Evolutionary conservation across 2,888 invertebrate genomes (phyloP).

Genomic region (Cephus sareptanus): DNA sequence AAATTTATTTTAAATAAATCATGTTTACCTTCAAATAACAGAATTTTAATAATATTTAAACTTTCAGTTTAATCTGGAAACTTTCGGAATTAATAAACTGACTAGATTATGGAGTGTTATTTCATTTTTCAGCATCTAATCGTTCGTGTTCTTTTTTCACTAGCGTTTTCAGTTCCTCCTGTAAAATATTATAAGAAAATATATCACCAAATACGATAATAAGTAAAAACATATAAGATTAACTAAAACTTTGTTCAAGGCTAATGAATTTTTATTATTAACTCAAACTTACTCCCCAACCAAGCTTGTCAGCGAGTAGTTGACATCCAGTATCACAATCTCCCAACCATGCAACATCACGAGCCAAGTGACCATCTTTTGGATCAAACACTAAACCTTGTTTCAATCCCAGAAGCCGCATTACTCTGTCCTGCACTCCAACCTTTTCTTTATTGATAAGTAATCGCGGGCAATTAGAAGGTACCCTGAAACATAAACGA

Average conservation of each 20-base stretch:
- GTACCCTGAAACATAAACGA: constrained; percentile 68
- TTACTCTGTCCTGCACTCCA: constrained; percentile 57
- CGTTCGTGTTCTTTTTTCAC: constrained; percentile 71
- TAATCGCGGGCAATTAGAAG: constrained; percentile 80
- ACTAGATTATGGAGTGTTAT: constrained; percentile 16
- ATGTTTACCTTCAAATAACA: background rate
- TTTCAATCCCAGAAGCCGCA: constrained; percentile 64
- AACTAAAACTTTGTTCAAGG: too few species aligned
- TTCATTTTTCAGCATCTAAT: constrained; percentile 62
- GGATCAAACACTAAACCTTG: constrained; percentile 78
- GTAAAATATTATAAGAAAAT: constrained; percentile 25
- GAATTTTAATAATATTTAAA: background rate
- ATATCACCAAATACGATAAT: background rate
- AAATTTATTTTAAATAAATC: background rate
- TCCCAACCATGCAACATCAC: constrained; percentile 86
- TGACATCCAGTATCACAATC: constrained; percentile 86
- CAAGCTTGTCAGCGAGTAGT: constrained; percentile 79
- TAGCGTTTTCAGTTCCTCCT: constrained; percentile 74
- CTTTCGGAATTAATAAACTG: constrained; percentile 65
- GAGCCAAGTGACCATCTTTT: constrained; percentile 68
- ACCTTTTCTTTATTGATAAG: constrained; percentile 86
- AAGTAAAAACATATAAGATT: background rate
- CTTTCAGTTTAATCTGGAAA: background rate
- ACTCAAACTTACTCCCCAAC: constrained; percentile 76
- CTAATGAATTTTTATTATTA: background rate